Base-by-base conservation (phyloP, 2,888 invertebrate genomes). In the Polymixis flavicincta region DNA sequence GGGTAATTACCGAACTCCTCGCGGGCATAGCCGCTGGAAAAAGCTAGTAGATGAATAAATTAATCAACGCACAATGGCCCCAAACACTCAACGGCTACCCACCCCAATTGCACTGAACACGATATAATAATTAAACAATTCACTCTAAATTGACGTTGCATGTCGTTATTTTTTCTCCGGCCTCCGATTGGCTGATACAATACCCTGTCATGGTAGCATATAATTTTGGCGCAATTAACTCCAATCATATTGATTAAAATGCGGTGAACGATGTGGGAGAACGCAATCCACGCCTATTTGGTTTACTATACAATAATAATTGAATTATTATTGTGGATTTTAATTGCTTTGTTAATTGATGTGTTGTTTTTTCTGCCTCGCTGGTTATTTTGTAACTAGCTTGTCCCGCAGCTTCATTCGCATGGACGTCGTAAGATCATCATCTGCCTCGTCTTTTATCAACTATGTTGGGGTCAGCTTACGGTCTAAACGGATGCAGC, bases 181-280 rank as follows among this genome's bases (percentile, higher is more conserved):
- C 14, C 54, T 19, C 72, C 78, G 74, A 86, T 85, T 86, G 86
- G 87, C 66, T 72, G 82, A 59, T 61, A 82, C 78, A 63, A 65
- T n/a, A 76, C n/a, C 28, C 42, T 71, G 77, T 60, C 73, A 77
- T 70, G 76, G 70, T 67, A 80, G 71, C 69, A 78, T 86, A 84
- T 87, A 87, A 87, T 88, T 88, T 85, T 80, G 74, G 78, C 74
- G 80, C 74, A 88, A 88, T 87, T 85, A 84, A 76, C 75, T 79
- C 7, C 78, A 84, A 87, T 85, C 42, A 82, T 79, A 76, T 82
- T 84, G 76, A 87, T 87, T 87, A 84, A 87, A 87, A 78, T 59
- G 86, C 78, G 80, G 84, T 72, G 52, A 22, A 57, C 60, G 76
- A 37, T 61, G 71, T 54, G n/a, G 28, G 22, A 28, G 37, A 32